Evolutionary conservation across 1,140 invertebrate species (phyloP), one percentile per base, ranked within the genome.

Genomic region (Carposina sasakii): DNA sequence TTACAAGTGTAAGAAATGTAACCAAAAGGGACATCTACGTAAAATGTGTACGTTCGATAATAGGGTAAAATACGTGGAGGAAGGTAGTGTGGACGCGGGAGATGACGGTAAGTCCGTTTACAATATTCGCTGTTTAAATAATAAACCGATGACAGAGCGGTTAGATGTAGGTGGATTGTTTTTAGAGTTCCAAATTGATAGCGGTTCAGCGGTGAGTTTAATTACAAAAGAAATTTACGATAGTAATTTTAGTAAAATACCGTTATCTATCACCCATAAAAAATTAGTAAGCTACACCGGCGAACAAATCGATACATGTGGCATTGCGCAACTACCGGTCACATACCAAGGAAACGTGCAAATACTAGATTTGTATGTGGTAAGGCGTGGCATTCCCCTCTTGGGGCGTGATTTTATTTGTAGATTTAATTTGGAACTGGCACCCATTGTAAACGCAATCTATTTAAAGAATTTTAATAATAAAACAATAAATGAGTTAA

Each of bases 1-100:
- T 21, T 50, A 42, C 28, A 50, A 50, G 16, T 50, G 40, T 12
- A 50, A 50, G 36, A 43, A 42, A 28, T 50, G 48, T 24, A 24
- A 16, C 6, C 13, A 5, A 2, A 48, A 48, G 16, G 46, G 46
- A 2, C 46, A 48, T 31, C 20, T 48, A 23, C 34, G 36, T 20
- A 39, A 17, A 8, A 40, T 40, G 36, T 48, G 39, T 19, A 10
- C 46, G 15, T 3, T 4, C 20, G 28, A 37, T 15, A 22, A 37
- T 15, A 48, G 20, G 12, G 48, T 50, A 22, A 22, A 50, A 17
- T 39, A 12, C n/a, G 20, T 48, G 6, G 46, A 50, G 19, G 39
- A 42, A 34, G 46, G 34, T 26, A 17, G 1, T n/a, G 39, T 17
- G 40, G 30, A 37, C 16, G 28, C 15, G 19, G 39, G 30, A 15